These are phyloP conservation scores for Setipinna tenuifilis DNA, from an alignment of 2,797 vertebrate species.

Conservation along the genomic window DNA sequence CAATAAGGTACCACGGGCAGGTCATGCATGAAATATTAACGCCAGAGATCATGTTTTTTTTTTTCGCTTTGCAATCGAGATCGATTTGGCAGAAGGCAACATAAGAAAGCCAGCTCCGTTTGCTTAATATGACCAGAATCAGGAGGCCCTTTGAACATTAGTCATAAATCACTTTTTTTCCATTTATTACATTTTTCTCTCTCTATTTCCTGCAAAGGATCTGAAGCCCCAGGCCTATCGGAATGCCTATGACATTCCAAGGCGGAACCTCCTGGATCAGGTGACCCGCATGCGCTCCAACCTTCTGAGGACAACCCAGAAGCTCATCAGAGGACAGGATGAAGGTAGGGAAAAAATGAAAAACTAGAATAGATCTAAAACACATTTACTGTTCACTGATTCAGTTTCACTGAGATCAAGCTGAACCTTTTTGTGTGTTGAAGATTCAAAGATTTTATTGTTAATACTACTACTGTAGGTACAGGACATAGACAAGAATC, in stretches of 20 bases:
- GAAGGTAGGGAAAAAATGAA: constrained; percentile 79
- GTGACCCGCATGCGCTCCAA: constrained; percentile 97
- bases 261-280: constrained; percentile 91
- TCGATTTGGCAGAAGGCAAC: not conserved
- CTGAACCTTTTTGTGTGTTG: not conserved
- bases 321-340: constrained; percentile 90
- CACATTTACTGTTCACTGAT: not conserved
- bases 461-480: no score
- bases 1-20: constrained; percentile 83
- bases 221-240: constrained; percentile 93
- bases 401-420: not conserved
- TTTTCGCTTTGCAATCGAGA: not conserved
- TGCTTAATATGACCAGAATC: not conserved
- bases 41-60: constrained; percentile 6
- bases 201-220: constrained; percentile 75
- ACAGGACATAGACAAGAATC: no score
- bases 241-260: constrained; percentile 97
- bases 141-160: not conserved
- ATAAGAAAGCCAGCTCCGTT: not conserved
- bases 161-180: not conserved
- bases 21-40: constrained; percentile 28
- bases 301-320: constrained; percentile 87
- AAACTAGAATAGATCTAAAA: not conserved
- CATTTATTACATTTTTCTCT: not conserved
- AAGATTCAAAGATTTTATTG: not conserved